Base-by-base conservation (phyloP, 2,888 invertebrate species). In the Leptopilina syphax region DNA sequence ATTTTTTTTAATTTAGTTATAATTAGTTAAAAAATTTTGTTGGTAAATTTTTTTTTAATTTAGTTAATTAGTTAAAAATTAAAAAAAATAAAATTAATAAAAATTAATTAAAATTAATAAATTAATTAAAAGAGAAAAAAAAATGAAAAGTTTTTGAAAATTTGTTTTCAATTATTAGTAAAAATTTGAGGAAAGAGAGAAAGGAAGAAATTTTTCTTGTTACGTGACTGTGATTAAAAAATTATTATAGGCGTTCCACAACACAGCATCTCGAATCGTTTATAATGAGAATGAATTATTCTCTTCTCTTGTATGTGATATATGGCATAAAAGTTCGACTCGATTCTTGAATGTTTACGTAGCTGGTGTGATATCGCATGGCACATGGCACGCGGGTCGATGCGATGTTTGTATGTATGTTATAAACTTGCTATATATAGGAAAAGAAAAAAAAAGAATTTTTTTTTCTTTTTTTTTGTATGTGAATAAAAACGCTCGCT, bases 321-420 rank as follows among this genome's bases (percentile, higher is more conserved):
- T 50, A 50, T 54, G 47, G 50, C 70, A 54, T 54, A 54, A 70
- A 50, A 73, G 73, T 73, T 73, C 73, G 73, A 34, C 73, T 73
- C 73, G 73, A 73, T 73, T 73, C 73, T 54, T 73, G 73, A 73
- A 60, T 73, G 73, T 73, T 73, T 73, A 73, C 73, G 73, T 73
- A 73, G 73, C 73, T 73, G 73, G 73, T 73, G 73, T 60, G 73
- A 73, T 73, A 73, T 73, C 57, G 57, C 41, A 73, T 34, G 73
- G 57, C 73, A 73, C 73, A 73, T 60, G 73, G 73, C 73, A 41
- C 57, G 57, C 57, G 73, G 73, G 73, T 73, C 73, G 73, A 73
- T 73, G 57, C 44, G 68, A 44, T 44, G 44, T 44, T 8, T 44
- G 44, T 44, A 44, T 44, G 44, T 44, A 44, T 44, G 44, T 44